These are phyloP conservation scores for Thymallus thymallus DNA, from an alignment of 2,113 vertebrate genomes.

Conservation along the genomic window DNA sequence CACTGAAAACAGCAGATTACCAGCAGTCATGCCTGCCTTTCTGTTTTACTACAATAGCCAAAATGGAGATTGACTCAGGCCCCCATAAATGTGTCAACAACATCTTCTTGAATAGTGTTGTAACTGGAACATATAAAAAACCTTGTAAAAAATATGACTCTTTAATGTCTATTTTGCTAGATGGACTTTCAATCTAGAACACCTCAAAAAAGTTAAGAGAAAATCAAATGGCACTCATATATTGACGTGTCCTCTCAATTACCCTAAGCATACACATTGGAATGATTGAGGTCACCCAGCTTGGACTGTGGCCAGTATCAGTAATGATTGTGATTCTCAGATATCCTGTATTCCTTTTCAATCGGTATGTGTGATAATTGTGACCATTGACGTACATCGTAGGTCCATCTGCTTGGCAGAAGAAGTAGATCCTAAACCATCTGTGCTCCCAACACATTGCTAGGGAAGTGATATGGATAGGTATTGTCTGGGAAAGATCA, in stretches of 20 bases:
- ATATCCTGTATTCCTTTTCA: constrained; percentile 61
- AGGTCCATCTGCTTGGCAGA: constrained; percentile 97
- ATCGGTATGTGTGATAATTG: constrained; percentile 38
- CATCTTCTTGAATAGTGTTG: too few relatives aligned
- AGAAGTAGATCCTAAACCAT: constrained; percentile 94
- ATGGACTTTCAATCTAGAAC: not conserved
- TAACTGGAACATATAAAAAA: too few relatives aligned
- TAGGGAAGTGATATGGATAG: constrained; percentile 85
- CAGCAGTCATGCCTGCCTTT: not conserved
- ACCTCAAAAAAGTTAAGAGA: not conserved
- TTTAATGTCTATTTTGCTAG: not conserved
- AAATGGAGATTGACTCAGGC: too few relatives aligned
- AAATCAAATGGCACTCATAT: not conserved
- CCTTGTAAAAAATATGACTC: too few relatives aligned
- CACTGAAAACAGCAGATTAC: not conserved
- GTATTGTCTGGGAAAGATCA: constrained; percentile 75
- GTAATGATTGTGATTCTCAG: constrained; percentile 70
- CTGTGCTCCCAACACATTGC: constrained; percentile 83
- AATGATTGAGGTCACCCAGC: not conserved
- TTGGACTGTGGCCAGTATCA: constrained; percentile 9
- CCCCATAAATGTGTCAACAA: too few relatives aligned
- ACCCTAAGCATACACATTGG: not conserved
- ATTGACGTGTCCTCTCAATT: not conserved
- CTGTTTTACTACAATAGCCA: too few relatives aligned
- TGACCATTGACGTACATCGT: constrained; percentile 88